A percentile compares a stretch with the other conserved stretches of the same genome.
Evolutionary conservation across 1,140 invertebrate genomes (phyloP).

Genomic region (Galleria mellonella): DNA sequence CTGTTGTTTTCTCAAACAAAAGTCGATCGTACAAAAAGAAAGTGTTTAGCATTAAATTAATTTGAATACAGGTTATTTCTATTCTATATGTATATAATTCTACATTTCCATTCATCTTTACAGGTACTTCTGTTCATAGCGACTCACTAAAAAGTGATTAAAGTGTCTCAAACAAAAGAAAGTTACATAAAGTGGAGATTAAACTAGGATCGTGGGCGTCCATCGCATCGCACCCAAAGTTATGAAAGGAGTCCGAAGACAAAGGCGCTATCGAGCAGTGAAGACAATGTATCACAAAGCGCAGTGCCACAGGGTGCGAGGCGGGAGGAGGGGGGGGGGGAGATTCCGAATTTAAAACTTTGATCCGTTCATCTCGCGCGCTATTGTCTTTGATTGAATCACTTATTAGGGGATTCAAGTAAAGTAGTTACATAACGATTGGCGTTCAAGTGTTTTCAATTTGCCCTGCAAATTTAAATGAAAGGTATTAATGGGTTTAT

Average conservation of each 20-base stretch:
- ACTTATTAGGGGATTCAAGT: neutral
- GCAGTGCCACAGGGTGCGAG: no score
- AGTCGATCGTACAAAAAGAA: no score
- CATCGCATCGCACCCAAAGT: neutral
- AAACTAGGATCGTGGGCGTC: neutral
- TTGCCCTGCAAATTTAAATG: no score
- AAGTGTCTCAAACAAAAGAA: constrained; percentile 1
- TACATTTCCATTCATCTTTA: no score
- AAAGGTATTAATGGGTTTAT: no score
- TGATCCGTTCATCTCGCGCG: neutral
- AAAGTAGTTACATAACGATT: neutral
- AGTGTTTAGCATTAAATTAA: no score
- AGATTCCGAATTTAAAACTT: neutral
- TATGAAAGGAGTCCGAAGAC: neutral
- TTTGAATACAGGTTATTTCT: no score
- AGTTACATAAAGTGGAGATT: neutral
- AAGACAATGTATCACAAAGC: neutral
- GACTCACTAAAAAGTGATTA: neutral
- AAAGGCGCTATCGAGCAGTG: neutral
- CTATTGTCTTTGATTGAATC: neutral
- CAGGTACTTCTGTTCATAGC: no score
- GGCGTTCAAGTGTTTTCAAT: no score
- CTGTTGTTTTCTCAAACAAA: no score
- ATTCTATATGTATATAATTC: no score
- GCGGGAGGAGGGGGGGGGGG: neutral